These are phyloP conservation scores for Horisme vitalbata DNA, from an alignment of 2,888 invertebrate species.

Conservation along the genomic window DNA sequence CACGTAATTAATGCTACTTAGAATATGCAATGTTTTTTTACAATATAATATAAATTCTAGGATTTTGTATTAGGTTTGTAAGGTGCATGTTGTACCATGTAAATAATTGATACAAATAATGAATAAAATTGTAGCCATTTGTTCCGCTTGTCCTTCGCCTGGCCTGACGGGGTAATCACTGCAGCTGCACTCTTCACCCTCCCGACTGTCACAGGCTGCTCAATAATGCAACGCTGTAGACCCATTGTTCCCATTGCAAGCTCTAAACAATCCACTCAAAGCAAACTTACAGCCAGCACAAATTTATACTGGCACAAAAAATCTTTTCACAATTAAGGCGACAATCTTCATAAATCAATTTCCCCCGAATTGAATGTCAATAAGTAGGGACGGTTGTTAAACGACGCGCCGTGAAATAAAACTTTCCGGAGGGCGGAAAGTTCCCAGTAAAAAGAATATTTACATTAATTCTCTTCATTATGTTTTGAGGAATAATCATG, in stretches of 20 bases:
- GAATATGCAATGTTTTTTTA: neutral
- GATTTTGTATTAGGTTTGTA: slow-evolving; percentile 5
- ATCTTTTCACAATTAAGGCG: slow-evolving; percentile 78
- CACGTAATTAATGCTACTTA: slow-evolving; percentile 7
- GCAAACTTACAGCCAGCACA: slow-evolving; percentile 20
- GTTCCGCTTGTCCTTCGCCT: slow-evolving; percentile 63
- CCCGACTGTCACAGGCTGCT: slow-evolving; percentile 52
- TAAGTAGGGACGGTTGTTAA: slow-evolving; percentile 81
- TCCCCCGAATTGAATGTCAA: slow-evolving; percentile 83
- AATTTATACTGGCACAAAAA: slow-evolving; percentile 43
- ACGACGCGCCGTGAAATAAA: slow-evolving; percentile 81
- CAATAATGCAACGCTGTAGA: slow-evolving; percentile 72
- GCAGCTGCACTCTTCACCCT: slow-evolving; percentile 63
- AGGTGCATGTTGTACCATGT: slow-evolving; percentile 10
- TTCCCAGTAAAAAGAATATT: slow-evolving; percentile 81
- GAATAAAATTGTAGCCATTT: slow-evolving; percentile 61
- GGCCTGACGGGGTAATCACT: slow-evolving; percentile 59
- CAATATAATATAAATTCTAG: neutral
- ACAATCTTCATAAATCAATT: slow-evolving; percentile 84
- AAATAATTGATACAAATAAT: slow-evolving; percentile 46
- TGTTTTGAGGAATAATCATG: slow-evolving; percentile 84
- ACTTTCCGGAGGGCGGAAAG: slow-evolving; percentile 81
- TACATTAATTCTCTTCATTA: slow-evolving; percentile 84
- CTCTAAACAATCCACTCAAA: slow-evolving; percentile 30
- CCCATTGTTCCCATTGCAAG: slow-evolving; percentile 51